Base-by-base conservation (phyloP, 35 echinoderm and acorn worm species). In the Hemicentrotus pulcherrimus region DNA sequence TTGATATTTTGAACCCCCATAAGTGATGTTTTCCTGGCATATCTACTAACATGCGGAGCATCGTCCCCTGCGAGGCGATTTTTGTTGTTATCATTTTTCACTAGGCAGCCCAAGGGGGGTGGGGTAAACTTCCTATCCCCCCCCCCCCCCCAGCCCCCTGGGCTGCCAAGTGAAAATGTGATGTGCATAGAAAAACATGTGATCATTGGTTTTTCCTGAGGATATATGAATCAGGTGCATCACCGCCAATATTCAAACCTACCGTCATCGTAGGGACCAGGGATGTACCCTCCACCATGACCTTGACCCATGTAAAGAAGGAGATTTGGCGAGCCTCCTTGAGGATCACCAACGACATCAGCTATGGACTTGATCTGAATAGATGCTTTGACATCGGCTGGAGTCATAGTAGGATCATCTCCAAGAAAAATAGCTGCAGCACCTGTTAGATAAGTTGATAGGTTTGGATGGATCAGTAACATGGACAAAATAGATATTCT, bases 241-340 rank as follows among this genome's bases (percentile, higher is more conserved):
- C 16, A 85, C 30, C 15, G 16, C 70, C 2, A 19, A 30, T 16
- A 30, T 19, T 4, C 30, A 47, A 87, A 2, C 32, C 46, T 41
- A 47, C 32, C 46, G 33, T 90, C 12, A 90, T 90, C 46, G 9
- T 9, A 71, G 18, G 95, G 95, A 22, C 92, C 95, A 11, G 47
- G 55, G 2, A 92, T 48, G 15, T 50, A 46, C 87, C 95, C 95
- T 45, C 94, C 96, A 33, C 65, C 90, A 41, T 13, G 9, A 92
- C 41, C 94, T 18, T 95, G n/a, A 41, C 86, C 96, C 22, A 97
- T 50, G 88, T 91, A 97, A 22, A 97, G 88, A 31, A 97, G 92
- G 7, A 97, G 86, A 94, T 97, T 96, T 35, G 96, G 96, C 19
- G 96, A 97, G 86, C 96, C 96, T 89, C 11, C 59, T 11, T 92